phyloP scores from a whole-genome alignment of 2,888 invertebrate genomes.

The Coremacera marginata region DNA sequence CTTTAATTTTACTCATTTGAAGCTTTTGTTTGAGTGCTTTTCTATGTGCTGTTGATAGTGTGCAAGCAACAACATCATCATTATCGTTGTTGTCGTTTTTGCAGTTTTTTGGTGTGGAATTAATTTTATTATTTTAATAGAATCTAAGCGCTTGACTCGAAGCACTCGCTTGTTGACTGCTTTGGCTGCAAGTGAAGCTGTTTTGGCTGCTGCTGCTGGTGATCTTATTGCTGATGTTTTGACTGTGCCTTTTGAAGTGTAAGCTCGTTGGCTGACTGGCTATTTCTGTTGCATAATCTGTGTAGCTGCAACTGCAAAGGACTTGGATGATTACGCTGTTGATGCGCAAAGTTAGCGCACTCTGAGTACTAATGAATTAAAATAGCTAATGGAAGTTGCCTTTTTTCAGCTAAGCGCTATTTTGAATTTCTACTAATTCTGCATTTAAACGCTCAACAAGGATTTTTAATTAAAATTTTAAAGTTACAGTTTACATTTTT shows the following conservation, averaged over 20 bases:
- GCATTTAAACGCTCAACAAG: too few relatives aligned
- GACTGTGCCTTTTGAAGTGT: background rate
- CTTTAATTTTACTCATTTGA: too few relatives aligned
- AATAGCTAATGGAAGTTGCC: too few relatives aligned
- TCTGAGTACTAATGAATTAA: too few relatives aligned
- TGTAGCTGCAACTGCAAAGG: background rate
- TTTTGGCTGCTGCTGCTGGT: background rate
- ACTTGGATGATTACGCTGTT: background rate
- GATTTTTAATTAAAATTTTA: too few relatives aligned
- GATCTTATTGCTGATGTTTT: background rate
- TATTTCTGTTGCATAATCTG: background rate
- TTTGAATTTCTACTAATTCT: background rate
- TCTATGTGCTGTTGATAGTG: background rate
- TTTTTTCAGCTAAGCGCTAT: background rate
- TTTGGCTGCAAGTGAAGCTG: background rate
- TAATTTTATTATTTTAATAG: constrained; percentile 46
- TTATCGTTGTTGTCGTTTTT: background rate
- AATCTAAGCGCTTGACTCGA: constrained; percentile 36
- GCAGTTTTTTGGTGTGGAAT: constrained; percentile 41
- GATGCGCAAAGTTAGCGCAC: background rate
- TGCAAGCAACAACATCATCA: background rate
- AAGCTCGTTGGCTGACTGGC: background rate
- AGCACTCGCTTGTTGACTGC: background rate
- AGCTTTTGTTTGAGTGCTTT: too few relatives aligned
- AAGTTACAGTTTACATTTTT: too few relatives aligned